Percentiles rank a stretch among this genome's conserved stretches.
These are phyloP conservation scores for Falco berigora DNA, from an alignment of 2,797 vertebrate species.

Conservation along the genomic window DNA sequence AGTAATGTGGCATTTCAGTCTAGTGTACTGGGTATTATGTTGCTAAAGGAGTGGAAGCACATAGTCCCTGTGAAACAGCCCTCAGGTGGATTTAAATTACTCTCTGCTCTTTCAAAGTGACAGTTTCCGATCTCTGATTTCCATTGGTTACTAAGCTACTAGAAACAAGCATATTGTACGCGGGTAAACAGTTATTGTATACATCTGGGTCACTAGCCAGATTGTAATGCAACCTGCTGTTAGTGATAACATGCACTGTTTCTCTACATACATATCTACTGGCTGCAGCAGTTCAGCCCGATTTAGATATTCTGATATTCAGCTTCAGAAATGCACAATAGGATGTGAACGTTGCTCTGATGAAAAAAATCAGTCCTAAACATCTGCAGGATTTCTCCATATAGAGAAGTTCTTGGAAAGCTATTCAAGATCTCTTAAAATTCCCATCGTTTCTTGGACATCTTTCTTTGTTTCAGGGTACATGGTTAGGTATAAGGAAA, in stretches of 20 bases:
- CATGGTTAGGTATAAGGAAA: background rate
- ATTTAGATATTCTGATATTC: background rate
- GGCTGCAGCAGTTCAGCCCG: background rate
- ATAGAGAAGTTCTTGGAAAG: background rate
- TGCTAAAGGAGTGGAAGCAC: background rate
- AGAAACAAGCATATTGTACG: background rate
- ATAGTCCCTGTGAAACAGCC: background rate
- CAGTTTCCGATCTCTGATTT: slow-evolving; percentile 7
- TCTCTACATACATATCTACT: background rate
- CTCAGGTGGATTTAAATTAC: slow-evolving; percentile 9
- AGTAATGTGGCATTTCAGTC: background rate
- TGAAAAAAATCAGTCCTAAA: background rate
- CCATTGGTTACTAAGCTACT: background rate
- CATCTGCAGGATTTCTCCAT: background rate
- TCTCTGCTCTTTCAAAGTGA: slow-evolving; percentile 14
- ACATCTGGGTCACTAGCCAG: slow-evolving; percentile 1
- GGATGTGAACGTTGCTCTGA: background rate
- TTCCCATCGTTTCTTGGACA: background rate
- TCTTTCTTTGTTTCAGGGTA: background rate
- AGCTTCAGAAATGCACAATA: background rate
- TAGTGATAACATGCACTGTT: background rate
- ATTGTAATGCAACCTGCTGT: background rate
- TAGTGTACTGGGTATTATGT: background rate
- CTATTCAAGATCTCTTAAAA: background rate
- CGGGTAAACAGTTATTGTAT: background rate